These are phyloP conservation scores for Oreohelix idahoensis DNA, from an alignment of 1,140 invertebrate species.

Conservation along the genomic window DNA sequence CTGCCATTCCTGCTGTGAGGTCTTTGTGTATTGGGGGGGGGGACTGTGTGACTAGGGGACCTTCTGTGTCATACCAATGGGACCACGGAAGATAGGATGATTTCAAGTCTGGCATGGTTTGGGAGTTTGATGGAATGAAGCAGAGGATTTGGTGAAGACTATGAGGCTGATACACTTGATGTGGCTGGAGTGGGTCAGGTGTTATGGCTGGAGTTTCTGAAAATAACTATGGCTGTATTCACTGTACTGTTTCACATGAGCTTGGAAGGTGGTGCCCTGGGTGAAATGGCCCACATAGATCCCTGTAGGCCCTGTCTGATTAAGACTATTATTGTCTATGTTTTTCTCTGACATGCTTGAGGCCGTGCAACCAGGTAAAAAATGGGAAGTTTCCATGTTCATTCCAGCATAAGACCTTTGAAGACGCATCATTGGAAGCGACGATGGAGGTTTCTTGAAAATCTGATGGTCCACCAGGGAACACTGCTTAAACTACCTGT, in stretches of 20 bases:
- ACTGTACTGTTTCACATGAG: conserved; percentile 2
- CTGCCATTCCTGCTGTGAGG: conserved; percentile 17
- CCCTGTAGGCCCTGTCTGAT: neutral
- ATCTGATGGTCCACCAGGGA: neutral
- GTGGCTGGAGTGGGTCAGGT: neutral
- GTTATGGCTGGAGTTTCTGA: conserved; percentile 16
- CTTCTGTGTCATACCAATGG: neutral
- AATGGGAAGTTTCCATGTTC: neutral
- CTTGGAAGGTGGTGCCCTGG: conserved; percentile 23
- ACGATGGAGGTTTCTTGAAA: neutral
- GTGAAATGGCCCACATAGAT: neutral
- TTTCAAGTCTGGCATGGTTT: conserved; percentile 21
- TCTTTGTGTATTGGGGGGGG: conserved; percentile 33
- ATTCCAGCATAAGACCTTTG: neutral
- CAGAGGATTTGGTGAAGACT: neutral
- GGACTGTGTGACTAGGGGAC: conserved; percentile 8
- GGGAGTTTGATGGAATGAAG: neutral
- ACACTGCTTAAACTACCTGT: neutral
- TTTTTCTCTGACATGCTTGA: neutral
- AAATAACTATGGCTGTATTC: neutral
- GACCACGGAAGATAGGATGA: conserved; percentile 25
- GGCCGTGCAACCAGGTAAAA: neutral
- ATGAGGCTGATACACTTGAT: conserved; percentile 18
- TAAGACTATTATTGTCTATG: neutral
- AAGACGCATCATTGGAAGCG: neutral